These are phyloP conservation scores for Zaprionus lineosus DNA, from an alignment of 2,888 invertebrate genomes.

Conservation along the genomic window DNA sequence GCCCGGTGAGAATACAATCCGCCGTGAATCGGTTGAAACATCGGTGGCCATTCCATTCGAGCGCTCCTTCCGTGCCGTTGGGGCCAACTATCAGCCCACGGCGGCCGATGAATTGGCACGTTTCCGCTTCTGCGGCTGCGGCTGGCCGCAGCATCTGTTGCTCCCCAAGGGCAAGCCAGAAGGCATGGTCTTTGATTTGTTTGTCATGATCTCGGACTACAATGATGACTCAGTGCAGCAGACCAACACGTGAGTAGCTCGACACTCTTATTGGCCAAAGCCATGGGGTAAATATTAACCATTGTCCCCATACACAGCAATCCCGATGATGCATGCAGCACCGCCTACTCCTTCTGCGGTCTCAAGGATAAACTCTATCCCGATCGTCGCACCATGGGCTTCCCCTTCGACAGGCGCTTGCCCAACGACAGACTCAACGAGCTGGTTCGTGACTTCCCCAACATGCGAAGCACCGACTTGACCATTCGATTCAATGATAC, in stretches of 20 bases:
- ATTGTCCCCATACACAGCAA: conserved; percentile 19
- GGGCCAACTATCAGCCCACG: conserved; percentile 84
- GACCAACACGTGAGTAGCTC: conserved; percentile 72
- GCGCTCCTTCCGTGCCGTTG: conserved; percentile 89
- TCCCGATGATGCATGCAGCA: conserved; percentile 86
- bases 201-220: conserved; percentile 91
- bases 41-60: conserved; percentile 93
- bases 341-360: conserved; percentile 88
- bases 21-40: conserved; percentile 87
- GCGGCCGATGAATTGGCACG: conserved; percentile 83
- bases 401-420: conserved; percentile 84
- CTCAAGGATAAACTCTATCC: conserved; percentile 87
- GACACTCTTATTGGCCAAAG: background rate
- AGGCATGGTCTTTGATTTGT: conserved; percentile 88
- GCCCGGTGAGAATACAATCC: conserved; percentile 87
- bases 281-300: background rate
- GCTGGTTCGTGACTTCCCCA: conserved; percentile 85
- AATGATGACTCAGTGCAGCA: conserved; percentile 84
- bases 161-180: conserved; percentile 88
- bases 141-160: conserved; percentile 93
- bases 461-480: conserved; percentile 88
- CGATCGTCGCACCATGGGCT: conserved; percentile 87
- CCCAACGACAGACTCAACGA: conserved; percentile 85
- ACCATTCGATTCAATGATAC: conserved; percentile 84
- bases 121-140: conserved; percentile 94